Evolutionary conservation across 2,888 invertebrate species (phyloP), one percentile per base, ranked within the genome.

Genomic region (Leucoma salicis): DNA sequence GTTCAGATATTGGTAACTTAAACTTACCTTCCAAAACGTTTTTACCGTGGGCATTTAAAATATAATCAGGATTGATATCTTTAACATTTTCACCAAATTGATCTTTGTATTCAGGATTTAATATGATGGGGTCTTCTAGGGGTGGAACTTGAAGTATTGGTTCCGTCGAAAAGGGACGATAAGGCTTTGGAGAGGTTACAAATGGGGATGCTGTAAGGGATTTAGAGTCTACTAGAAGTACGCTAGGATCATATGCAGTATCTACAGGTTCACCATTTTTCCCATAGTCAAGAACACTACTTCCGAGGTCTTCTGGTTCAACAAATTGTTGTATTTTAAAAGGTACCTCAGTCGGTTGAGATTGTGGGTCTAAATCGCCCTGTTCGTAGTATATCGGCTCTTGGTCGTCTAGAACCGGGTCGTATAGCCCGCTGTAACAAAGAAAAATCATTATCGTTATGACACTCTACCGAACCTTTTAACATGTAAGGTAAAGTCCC

Each of bases 351-450:
- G 78, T 78, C 25, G 81, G 78, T 60, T 78, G 75, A 57, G 76
- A 82, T 70, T 69, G 75, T 56, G 63, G 82, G 78, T 77, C 82
- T 73, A 73, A 80, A 78, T 79, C 78, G 54, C 74, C 77, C 78
- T 70, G 78, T 61, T 82, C 80, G 72, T 72, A 72, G 78, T 73
- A 80, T 14, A 78, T 66, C 49, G 75, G 74, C 66, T 85, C 84
- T 60, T 67, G 72, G 46, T 86, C 80, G 78, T 86, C 84, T 52
- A 85, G 60, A 32, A 84, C 81, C 54, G 82, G 82, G 63, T 85
- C 84, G 82, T 86, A 84, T 37, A 81, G 85, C 56, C 86, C 88
- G 68, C 88, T 88, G 78, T 0, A 67, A 74, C 49, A 65, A 63
- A 38, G 39, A 4, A 16, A 1, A 21, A 21, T 6, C 16, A 21